Evolutionary conservation across 2,113 vertebrate species (phyloP).

Genomic region (Empidonax traillii): DNA sequence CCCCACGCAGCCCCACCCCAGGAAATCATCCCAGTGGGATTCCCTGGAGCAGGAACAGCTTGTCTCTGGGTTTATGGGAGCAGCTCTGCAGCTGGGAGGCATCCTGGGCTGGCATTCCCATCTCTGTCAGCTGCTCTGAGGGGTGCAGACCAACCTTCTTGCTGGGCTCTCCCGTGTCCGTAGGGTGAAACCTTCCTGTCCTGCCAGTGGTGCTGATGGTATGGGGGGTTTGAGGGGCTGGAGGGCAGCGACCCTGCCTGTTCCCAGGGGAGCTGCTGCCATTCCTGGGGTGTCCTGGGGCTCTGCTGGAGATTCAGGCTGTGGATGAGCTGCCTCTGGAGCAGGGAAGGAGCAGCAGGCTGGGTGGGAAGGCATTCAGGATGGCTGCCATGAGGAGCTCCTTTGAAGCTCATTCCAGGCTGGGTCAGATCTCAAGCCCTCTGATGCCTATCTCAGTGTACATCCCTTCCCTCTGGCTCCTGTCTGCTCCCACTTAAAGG

Average conservation of each 20-base stretch:
- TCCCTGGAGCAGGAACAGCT: fast-evolving
- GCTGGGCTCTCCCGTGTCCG: fast-evolving
- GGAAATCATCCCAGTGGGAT: fast-evolving
- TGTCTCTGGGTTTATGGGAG: fast-evolving
- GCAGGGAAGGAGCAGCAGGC: background rate
- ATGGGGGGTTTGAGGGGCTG: background rate
- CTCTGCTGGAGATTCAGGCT: background rate
- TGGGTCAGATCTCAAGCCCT: background rate
- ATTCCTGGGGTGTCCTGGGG: background rate
- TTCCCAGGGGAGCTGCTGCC: background rate
- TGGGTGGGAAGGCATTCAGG: background rate
- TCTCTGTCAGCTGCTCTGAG: background rate
- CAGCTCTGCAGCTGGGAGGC: background rate
- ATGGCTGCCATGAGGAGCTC: background rate
- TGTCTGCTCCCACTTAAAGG: background rate
- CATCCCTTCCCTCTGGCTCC: background rate
- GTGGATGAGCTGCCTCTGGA: fast-evolving
- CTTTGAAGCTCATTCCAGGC: background rate
- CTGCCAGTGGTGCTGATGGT: background rate
- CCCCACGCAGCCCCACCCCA: fast-evolving
- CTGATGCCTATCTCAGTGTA: background rate
- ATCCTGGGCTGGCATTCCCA: background rate
- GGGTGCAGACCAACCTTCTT: fast-evolving
- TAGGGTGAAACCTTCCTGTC: background rate
- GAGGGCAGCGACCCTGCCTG: background rate